Percentiles rank a stretch among this genome's conserved stretches.
phyloP scores from a whole-genome alignment of 2,113 vertebrate species.

The Scortum barcoo region DNA sequence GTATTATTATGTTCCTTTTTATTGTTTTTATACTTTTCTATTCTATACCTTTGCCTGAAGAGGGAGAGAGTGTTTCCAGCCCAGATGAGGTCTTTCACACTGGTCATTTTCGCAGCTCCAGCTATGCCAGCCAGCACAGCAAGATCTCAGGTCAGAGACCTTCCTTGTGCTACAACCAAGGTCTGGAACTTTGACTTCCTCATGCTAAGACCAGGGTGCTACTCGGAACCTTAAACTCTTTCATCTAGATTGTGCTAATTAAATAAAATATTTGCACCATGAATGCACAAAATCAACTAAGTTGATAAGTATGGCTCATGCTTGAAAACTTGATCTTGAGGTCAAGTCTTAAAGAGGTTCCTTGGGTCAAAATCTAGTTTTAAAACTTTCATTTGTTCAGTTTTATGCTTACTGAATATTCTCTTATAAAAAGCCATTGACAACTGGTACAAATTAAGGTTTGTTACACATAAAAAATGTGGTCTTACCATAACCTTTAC shows the following conservation, averaged over 20 bases:
- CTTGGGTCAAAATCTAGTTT: too few species aligned
- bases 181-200: neutral
- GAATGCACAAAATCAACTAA: too few species aligned
- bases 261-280: too few species aligned
- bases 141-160: slow-evolving; percentile 71
- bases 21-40: too few species aligned
- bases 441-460: neutral
- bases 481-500: too few species aligned
- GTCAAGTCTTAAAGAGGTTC: too few species aligned
- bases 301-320: too few species aligned
- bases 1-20: too few species aligned
- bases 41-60: slow-evolving; percentile 44
- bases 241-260: too few species aligned
- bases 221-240: neutral
- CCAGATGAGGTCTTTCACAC: slow-evolving; percentile 61
- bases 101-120: slow-evolving; percentile 71
- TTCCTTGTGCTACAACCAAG: neutral
- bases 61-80: slow-evolving; percentile 28
- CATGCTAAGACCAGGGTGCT: neutral
- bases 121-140: slow-evolving; percentile 75
- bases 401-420: too few species aligned
- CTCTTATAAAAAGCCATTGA: neutral
- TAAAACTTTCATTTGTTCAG: too few species aligned
- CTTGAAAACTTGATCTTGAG: too few species aligned
- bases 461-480: neutral